Conservation (phyloP, 1,140 invertebrate species). For the Drosophila kepulauana region DNA sequence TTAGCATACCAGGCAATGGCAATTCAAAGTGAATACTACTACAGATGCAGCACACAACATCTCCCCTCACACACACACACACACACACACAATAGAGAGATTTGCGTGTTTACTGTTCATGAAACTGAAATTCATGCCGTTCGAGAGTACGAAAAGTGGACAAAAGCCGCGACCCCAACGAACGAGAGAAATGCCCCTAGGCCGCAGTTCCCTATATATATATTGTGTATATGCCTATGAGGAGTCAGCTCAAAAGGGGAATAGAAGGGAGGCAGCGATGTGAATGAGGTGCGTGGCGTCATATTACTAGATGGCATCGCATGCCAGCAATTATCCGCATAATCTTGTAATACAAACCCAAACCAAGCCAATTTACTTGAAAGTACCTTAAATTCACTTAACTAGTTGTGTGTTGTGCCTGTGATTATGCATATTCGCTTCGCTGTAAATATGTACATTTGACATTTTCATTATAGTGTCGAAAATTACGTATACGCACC, state of each 20-base stretch:
- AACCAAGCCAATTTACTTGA: conserved; percentile 63
- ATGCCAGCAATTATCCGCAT: conserved; percentile 78
- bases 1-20: conserved; percentile 68
- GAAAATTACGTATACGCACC: conserved; percentile 46
- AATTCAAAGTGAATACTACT: conserved; percentile 50
- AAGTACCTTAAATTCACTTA: conserved; percentile 73
- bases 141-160: conserved; percentile 45
- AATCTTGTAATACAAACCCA: conserved; percentile 79
- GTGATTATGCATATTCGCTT: conserved; percentile 41
- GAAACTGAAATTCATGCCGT: conserved; percentile 54
- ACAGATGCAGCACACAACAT: conserved; percentile 35
- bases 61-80: conserved; percentile 2
- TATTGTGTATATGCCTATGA: background rate
- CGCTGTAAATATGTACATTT: conserved; percentile 35
- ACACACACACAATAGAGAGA: conserved; percentile 10
- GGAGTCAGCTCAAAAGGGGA: background rate
- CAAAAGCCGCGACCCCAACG: conserved; percentile 45
- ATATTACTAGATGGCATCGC: conserved; percentile 73
- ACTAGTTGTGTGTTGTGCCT: conserved; percentile 43
- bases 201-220: background rate
- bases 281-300: conserved; percentile 44
- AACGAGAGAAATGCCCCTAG: conserved; percentile 22
- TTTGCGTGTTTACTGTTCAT: conserved; percentile 71
- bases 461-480: conserved; percentile 26
- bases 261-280: background rate